These are phyloP conservation scores for Leucoraja ocellata DNA, from an alignment of 2,797 vertebrate genomes.

Conservation along the genomic window DNA sequence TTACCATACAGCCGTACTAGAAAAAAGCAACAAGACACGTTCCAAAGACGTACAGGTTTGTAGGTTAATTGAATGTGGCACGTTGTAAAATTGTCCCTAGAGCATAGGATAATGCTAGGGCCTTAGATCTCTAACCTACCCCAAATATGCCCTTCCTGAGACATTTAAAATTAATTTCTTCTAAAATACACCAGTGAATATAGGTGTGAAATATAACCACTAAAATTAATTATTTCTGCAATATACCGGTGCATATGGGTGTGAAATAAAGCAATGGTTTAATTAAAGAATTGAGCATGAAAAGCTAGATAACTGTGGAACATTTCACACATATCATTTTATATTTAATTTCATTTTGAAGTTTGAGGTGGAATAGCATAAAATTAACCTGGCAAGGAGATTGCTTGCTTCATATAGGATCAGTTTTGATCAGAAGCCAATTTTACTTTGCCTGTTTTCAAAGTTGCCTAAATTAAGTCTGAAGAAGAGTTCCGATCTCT, in stretches of 20 bases:
- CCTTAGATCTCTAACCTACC: no score
- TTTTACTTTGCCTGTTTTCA: background rate
- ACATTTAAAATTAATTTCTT: background rate
- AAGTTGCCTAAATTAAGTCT: background rate
- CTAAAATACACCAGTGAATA: no score
- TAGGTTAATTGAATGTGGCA: no score
- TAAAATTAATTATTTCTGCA: background rate
- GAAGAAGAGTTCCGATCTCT: no score
- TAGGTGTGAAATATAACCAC: background rate
- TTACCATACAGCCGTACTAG: no score
- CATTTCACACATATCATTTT: background rate
- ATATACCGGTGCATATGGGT: background rate
- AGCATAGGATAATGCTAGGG: no score
- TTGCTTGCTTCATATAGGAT: background rate
- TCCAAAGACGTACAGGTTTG: no score
- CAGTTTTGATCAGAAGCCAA: background rate
- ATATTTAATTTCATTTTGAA: background rate
- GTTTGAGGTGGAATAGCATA: background rate
- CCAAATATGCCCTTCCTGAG: background rate
- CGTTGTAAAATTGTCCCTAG: no score
- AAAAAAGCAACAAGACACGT: no score
- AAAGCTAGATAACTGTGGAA: slow-evolving; percentile 6
- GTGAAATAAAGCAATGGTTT: background rate
- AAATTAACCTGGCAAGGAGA: background rate
- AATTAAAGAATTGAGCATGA: background rate